Conservation (phyloP, 1,140 invertebrate genomes). For the Drosophila takahashii region DNA sequence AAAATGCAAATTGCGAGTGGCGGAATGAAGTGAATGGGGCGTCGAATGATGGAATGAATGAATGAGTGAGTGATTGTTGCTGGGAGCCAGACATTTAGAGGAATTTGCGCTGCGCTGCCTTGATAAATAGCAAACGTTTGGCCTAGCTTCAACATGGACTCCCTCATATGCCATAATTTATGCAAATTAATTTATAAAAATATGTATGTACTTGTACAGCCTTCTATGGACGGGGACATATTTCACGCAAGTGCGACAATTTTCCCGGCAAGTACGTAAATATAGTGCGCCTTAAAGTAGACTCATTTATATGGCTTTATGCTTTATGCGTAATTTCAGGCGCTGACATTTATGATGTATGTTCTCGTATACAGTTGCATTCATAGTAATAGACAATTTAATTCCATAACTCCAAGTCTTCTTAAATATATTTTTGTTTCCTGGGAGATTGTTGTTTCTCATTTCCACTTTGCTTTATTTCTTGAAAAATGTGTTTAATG, state of each 20-base stretch:
- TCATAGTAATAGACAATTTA: background rate
- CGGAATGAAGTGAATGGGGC: constrained; percentile 47
- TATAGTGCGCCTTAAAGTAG: constrained; percentile 78
- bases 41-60: constrained; percentile 51
- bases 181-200: constrained; percentile 79
- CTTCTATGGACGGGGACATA: constrained; percentile 49
- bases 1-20: constrained; percentile 78
- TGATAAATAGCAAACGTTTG: constrained; percentile 73
- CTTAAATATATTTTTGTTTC: background rate
- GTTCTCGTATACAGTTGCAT: constrained; percentile 25
- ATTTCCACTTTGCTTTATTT: too few species aligned
- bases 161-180: constrained; percentile 78
- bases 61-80: constrained; percentile 69
- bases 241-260: constrained; percentile 74
- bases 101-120: constrained; percentile 49
- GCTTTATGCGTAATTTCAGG: constrained; percentile 79
- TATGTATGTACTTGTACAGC: constrained; percentile 3
- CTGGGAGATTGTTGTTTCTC: background rate
- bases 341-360: constrained; percentile 83
- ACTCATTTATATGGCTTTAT: constrained; percentile 84
- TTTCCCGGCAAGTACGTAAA: constrained; percentile 75
- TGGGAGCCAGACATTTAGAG: constrained; percentile 46
- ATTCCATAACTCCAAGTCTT: background rate
- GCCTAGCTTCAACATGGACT: constrained; percentile 56
- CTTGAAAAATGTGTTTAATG: too few species aligned